Evolutionary conservation across 1,140 invertebrate genomes (phyloP).

Genomic region (Parapsyche elsis): DNA sequence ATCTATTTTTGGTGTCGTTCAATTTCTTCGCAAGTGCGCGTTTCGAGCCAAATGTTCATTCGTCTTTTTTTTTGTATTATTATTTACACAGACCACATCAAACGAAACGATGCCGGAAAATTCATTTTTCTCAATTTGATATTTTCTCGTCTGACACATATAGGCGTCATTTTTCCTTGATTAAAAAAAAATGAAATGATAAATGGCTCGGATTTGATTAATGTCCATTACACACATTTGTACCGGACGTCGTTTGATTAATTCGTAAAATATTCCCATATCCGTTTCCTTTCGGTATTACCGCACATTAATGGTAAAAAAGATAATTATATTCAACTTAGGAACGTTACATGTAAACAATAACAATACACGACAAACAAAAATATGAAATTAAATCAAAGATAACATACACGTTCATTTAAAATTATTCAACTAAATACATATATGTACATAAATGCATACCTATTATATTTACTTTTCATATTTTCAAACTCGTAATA

Average conservation of each 20-base stretch:
- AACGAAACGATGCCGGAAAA: background rate
- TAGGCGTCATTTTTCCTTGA: constrained; percentile 19
- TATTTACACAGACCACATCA: no score
- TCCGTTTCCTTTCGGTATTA: background rate
- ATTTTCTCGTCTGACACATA: background rate
- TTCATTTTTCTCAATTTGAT: constrained; percentile 29
- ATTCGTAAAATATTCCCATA: background rate
- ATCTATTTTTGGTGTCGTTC: no score
- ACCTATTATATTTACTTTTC: no score
- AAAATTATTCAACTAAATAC: background rate
- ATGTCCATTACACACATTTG: background rate
- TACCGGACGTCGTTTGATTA: constrained; percentile 10
- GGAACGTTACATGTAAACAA: background rate
- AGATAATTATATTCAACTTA: no score
- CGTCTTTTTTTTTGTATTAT: no score
- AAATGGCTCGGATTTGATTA: constrained; percentile 15
- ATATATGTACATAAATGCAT: background rate
- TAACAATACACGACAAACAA: background rate
- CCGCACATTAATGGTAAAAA: background rate
- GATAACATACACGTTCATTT: no score
- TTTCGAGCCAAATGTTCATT: no score
- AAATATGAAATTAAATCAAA: background rate
- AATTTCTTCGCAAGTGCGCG: no score
- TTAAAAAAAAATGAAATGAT: constrained; percentile 29
- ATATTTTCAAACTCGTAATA: no score